Evolutionary conservation across 2,888 invertebrate genomes (phyloP).

Genomic region (Dynastes tityus): DNA sequence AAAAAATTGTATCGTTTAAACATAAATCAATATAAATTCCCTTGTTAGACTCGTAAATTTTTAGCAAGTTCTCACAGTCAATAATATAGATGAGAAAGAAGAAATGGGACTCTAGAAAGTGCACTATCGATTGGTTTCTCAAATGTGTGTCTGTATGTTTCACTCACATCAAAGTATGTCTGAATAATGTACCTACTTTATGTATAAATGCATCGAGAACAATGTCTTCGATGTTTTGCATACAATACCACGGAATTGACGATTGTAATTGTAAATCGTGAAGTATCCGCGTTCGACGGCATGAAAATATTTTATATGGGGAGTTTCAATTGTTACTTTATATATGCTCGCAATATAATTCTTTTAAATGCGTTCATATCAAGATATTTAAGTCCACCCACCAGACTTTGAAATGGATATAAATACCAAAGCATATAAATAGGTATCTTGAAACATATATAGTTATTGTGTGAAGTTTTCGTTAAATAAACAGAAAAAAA

Average conservation of each 20-base stretch:
- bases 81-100: conserved; percentile 9
- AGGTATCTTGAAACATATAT: too few relatives aligned
- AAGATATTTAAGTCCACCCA: too few relatives aligned
- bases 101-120: conserved; percentile 40
- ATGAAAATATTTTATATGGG: conserved; percentile 4
- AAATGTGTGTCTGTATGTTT: not conserved
- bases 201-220: conserved; percentile 34
- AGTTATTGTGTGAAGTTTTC: too few relatives aligned
- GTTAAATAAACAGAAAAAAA: too few relatives aligned
- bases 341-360: not conserved
- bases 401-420: too few relatives aligned
- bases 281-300: conserved; percentile 2
- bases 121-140: conserved; percentile 22
- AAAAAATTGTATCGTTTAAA: too few relatives aligned
- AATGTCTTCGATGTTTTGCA: conserved; percentile 25
- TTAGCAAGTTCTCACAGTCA: not conserved
- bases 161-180: conserved; percentile 16
- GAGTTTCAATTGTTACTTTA: not conserved
- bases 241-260: conserved; percentile 10
- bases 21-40: not conserved
- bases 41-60: not conserved
- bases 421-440: too few relatives aligned
- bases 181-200: not conserved
- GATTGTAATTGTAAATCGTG: conserved; percentile 20
- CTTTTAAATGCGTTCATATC: too few relatives aligned